Conservation (phyloP, 2,888 invertebrate genomes). For the Megastigmus dorsalis region DNA sequence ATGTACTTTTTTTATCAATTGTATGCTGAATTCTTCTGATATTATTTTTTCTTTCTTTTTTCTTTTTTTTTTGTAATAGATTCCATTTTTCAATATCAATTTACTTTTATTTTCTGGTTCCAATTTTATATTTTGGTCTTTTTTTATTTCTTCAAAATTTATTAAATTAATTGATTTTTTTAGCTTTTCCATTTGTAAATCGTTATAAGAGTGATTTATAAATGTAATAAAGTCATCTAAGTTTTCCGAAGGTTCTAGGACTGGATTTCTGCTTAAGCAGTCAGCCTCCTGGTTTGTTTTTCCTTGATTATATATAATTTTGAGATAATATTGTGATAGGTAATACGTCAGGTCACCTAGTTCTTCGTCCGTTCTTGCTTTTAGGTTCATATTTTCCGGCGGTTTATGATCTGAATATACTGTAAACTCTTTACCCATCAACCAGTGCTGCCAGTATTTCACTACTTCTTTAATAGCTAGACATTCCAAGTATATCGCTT, state of each 20-base stretch:
- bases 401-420: too few relatives aligned
- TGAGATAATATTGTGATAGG: constrained; percentile 49
- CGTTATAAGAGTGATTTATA: too few relatives aligned
- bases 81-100: constrained; percentile 41
- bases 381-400: constrained; percentile 48
- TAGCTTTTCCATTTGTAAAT: constrained; percentile 51
- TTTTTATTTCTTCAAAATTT: constrained; percentile 49
- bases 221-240: too few relatives aligned
- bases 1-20: constrained; percentile 44
- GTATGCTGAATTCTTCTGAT: constrained; percentile 49
- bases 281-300: constrained; percentile 57
- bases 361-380: constrained; percentile 48
- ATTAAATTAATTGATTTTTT: constrained; percentile 55
- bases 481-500: too few relatives aligned
- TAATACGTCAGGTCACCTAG: constrained; percentile 48
- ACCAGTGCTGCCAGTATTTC: too few relatives aligned
- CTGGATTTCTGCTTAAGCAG: constrained; percentile 57
- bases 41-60: constrained; percentile 52
- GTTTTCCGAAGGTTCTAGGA: constrained; percentile 52
- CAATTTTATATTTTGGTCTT: constrained; percentile 53
- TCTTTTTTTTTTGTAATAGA: too few relatives aligned
- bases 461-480: too few relatives aligned
- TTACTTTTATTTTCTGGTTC: constrained; percentile 28
- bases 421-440: too few relatives aligned
- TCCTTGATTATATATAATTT: constrained; percentile 52